Evolutionary conservation across 2,888 invertebrate species (phyloP).

Genomic region (Herminia tarsipennalis): DNA sequence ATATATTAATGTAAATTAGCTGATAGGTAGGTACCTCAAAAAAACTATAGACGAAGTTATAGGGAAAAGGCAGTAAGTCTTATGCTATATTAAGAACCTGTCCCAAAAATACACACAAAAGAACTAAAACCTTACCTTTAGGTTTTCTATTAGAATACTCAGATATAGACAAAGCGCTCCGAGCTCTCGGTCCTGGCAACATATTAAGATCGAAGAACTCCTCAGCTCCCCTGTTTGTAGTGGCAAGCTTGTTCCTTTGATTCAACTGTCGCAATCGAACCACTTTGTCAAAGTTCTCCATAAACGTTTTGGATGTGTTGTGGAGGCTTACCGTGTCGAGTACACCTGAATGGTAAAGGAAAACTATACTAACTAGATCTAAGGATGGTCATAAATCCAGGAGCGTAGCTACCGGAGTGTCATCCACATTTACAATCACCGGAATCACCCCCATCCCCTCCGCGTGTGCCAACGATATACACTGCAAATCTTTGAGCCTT

Average conservation of each 20-base stretch:
- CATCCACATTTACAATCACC: too few relatives aligned
- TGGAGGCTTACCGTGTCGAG: conserved; percentile 87
- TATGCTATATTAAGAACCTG: too few relatives aligned
- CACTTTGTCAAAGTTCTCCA: conserved; percentile 87
- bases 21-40: too few relatives aligned
- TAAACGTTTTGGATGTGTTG: conserved; percentile 85
- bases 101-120: conserved; percentile 31
- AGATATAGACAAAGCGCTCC: conserved; percentile 62
- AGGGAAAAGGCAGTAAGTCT: too few relatives aligned
- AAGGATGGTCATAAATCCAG: too few relatives aligned
- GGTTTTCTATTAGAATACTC: conserved; percentile 62
- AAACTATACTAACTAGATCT: too few relatives aligned
- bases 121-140: conserved; percentile 49
- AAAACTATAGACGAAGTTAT: too few relatives aligned
- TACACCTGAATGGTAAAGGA: conserved; percentile 70
- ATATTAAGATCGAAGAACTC: conserved; percentile 77
- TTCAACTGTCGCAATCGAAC: conserved; percentile 78
- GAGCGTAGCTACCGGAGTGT: too few relatives aligned
- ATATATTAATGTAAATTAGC: too few relatives aligned
- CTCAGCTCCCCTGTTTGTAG: conserved; percentile 60
- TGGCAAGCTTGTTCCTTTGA: conserved; percentile 62
- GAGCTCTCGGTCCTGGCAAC: conserved; percentile 64
- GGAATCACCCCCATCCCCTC: too few relatives aligned
- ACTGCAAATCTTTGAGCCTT: too few relatives aligned
- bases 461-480: too few relatives aligned